A percentile compares a stretch with the other conserved stretches of the same genome.
These are phyloP conservation scores for Augochlorella aurata DNA, from an alignment of 2,888 invertebrate genomes.

Conservation along the genomic window DNA sequence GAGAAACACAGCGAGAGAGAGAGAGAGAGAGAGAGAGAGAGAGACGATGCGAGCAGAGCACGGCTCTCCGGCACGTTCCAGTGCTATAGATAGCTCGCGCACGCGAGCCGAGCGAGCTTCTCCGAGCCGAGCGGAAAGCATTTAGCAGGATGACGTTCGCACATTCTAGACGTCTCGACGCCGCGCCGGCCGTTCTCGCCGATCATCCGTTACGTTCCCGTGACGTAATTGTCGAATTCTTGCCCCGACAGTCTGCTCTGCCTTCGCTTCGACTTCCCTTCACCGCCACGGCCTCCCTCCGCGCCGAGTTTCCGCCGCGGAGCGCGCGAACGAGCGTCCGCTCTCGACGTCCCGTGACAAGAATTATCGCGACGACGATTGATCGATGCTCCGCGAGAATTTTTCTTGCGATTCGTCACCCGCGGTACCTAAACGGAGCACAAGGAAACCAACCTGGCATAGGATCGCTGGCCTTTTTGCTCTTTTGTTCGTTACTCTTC, in stretches of 20 bases:
- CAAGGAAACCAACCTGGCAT: neutral
- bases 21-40: conserved; percentile 26
- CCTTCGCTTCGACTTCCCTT: conserved; percentile 52
- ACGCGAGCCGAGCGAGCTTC: conserved; percentile 57
- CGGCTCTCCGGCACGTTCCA: conserved; percentile 64
- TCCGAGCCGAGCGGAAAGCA: conserved; percentile 72
- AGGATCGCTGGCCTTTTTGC: too few species aligned
- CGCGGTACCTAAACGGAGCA: neutral
- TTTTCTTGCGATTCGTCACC: conserved; percentile 35
- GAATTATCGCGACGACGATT: conserved; percentile 56
- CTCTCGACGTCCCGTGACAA: conserved; percentile 27
- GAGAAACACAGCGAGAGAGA: conserved; percentile 20
- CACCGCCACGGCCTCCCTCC: conserved; percentile 19
- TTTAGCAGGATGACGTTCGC: conserved; percentile 80
- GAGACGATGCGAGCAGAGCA: conserved; percentile 39
- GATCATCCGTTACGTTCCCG: conserved; percentile 80
- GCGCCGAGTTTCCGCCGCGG: too few species aligned
- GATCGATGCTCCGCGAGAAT: conserved; percentile 51
- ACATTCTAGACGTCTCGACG: conserved; percentile 78
- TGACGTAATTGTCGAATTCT: conserved; percentile 81
- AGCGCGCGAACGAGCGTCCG: neutral
- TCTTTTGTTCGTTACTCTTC: too few species aligned
- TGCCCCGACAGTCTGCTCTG: conserved; percentile 60
- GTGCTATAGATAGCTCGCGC: conserved; percentile 66
- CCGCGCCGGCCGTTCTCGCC: conserved; percentile 66